phyloP scores from a whole-genome alignment of 2,888 invertebrate species.

The Aricia artaxerxes region DNA sequence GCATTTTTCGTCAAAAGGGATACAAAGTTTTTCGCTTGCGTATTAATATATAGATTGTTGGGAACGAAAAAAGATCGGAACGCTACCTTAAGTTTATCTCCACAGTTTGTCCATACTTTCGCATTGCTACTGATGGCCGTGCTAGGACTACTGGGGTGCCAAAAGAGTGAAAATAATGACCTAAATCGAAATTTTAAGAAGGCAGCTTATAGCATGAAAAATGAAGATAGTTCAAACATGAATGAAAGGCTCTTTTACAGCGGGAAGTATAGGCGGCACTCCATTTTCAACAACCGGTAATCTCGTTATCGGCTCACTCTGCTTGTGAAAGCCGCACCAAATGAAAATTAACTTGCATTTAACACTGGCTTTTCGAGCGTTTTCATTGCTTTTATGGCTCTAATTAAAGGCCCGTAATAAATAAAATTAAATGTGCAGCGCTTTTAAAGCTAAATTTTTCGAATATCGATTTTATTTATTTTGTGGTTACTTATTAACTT shows the following conservation, averaged over 20 bases:
- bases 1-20: no score
- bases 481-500: background rate
- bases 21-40: no score
- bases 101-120: no score
- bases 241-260: background rate
- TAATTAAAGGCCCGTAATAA: background rate
- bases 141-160: background rate
- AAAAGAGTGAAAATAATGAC: background rate
- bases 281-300: slow-evolving; percentile 11
- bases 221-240: background rate
- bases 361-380: background rate
- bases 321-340: slow-evolving; percentile 10
- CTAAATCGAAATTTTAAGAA: background rate
- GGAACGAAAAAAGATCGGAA: no score
- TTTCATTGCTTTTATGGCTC: background rate
- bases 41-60: no score
- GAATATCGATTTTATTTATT: background rate
- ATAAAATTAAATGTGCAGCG: background rate
- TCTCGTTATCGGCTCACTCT: slow-evolving; percentile 14
- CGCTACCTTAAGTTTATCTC: no score
- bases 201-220: background rate
- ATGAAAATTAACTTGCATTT: slow-evolving; percentile 13
- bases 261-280: slow-evolving; percentile 12
- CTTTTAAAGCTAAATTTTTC: background rate
- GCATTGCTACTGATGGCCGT: no score